phyloP scores from a whole-genome alignment of 2,113 vertebrate genomes.

The Halichoerus grypus region DNA sequence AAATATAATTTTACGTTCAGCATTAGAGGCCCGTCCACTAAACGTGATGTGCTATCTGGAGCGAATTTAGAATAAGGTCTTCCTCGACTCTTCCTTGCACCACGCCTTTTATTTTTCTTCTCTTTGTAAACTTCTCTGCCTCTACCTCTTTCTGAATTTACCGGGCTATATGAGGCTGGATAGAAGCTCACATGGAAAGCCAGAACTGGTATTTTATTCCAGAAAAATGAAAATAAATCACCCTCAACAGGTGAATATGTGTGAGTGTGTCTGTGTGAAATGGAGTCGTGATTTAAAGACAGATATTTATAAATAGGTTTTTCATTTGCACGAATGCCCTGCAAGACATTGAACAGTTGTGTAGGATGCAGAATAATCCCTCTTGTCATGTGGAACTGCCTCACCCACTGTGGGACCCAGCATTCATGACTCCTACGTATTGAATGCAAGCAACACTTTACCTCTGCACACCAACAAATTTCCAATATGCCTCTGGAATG shows the following conservation, averaged over 20 bases:
- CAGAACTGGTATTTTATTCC: not conserved
- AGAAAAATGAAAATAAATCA: not conserved
- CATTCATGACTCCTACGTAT: not conserved
- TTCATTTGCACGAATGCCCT: not conserved
- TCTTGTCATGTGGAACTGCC: rapidly evolving
- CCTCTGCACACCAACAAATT: not conserved
- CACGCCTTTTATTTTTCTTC: not conserved
- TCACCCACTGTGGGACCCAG: not conserved
- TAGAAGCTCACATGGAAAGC: not conserved
- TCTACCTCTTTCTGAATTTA: not conserved
- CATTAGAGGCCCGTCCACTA: too few species aligned
- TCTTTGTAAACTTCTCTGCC: not conserved
- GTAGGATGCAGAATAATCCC: not conserved
- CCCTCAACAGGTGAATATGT: not conserved
- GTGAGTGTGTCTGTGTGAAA: not conserved
- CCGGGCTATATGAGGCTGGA: not conserved
- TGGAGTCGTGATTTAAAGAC: not conserved
- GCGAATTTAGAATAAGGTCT: not conserved
- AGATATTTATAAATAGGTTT: not conserved
- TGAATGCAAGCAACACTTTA: not conserved
- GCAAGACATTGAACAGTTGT: not conserved
- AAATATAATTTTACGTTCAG: not conserved
- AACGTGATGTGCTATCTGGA: not conserved
- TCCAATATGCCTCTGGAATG: not conserved
- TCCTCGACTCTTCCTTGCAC: rapidly evolving